Evolutionary conservation across 2,113 vertebrate species (phyloP).

Genomic region (Seriola aureovittata): DNA sequence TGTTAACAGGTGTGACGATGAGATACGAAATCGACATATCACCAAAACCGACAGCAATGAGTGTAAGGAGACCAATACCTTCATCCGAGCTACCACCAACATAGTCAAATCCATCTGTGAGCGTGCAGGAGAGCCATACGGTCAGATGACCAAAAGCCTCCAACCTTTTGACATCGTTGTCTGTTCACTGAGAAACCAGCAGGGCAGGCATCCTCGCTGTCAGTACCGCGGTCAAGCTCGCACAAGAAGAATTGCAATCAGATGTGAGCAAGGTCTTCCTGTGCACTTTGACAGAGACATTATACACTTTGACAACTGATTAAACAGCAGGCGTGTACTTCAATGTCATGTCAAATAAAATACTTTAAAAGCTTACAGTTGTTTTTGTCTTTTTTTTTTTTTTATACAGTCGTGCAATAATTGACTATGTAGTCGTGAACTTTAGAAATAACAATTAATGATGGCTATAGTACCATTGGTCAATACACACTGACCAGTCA

Average conservation of each 20-base stretch:
- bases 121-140: neutral
- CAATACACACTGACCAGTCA: too few relatives aligned
- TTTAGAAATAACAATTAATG: too few relatives aligned
- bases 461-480: too few relatives aligned
- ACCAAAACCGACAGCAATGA: neutral
- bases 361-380: neutral
- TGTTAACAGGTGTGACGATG: fast-evolving
- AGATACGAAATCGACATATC: fast-evolving
- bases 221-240: constrained; percentile 10
- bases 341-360: constrained; percentile 9
- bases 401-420: too few relatives aligned
- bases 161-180: constrained; percentile 38
- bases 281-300: constrained; percentile 48
- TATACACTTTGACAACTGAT: constrained; percentile 10
- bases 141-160: constrained; percentile 21
- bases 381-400: neutral
- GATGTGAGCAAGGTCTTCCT: constrained; percentile 11
- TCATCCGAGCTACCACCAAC: constrained; percentile 28
- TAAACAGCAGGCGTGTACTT: neutral
- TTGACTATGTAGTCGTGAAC: too few relatives aligned
- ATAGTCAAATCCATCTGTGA: neutral
- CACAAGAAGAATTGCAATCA: constrained; percentile 42
- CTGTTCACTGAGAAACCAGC: constrained; percentile 13
- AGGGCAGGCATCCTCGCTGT: neutral
- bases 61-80: constrained; percentile 60